Evolutionary conservation across 2,888 invertebrate species (phyloP).

Genomic region (Philopedon plagiatum): DNA sequence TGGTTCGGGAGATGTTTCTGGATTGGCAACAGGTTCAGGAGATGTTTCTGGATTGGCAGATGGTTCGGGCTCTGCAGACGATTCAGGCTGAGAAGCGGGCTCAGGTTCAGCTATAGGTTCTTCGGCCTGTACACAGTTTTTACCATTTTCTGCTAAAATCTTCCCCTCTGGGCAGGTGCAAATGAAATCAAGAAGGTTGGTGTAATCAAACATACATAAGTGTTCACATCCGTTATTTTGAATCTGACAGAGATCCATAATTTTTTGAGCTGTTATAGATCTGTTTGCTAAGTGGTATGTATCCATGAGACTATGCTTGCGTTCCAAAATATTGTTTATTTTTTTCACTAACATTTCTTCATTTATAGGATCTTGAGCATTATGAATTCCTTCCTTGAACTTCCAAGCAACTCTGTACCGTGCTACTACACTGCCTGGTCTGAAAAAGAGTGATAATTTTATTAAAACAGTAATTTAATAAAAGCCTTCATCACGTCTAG

Average conservation of each 20-base stretch:
- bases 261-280: constrained; percentile 72
- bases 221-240: constrained; percentile 78
- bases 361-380: constrained; percentile 71
- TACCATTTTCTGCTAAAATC: constrained; percentile 69
- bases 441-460: constrained; percentile 64
- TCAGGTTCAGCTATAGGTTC: constrained; percentile 54
- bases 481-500: no score
- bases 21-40: constrained; percentile 53
- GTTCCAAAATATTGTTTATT: constrained; percentile 70
- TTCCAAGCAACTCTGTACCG: constrained; percentile 79
- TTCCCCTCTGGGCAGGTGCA: constrained; percentile 77
- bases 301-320: constrained; percentile 70
- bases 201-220: constrained; percentile 78
- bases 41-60: constrained; percentile 59
- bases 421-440: constrained; percentile 77
- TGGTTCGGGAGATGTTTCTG: constrained; percentile 54
- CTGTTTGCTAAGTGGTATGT: constrained; percentile 70
- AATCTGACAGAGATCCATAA: constrained; percentile 78
- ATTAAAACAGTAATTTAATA: background rate
- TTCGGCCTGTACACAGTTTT: constrained; percentile 65
- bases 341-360: constrained; percentile 68
- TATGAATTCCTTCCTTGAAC: constrained; percentile 70
- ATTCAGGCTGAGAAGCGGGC: constrained; percentile 60
- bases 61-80: constrained; percentile 66
- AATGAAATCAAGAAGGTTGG: constrained; percentile 73